phyloP scores from a whole-genome alignment of 2,888 invertebrate species.

The Lobophora halterata region DNA sequence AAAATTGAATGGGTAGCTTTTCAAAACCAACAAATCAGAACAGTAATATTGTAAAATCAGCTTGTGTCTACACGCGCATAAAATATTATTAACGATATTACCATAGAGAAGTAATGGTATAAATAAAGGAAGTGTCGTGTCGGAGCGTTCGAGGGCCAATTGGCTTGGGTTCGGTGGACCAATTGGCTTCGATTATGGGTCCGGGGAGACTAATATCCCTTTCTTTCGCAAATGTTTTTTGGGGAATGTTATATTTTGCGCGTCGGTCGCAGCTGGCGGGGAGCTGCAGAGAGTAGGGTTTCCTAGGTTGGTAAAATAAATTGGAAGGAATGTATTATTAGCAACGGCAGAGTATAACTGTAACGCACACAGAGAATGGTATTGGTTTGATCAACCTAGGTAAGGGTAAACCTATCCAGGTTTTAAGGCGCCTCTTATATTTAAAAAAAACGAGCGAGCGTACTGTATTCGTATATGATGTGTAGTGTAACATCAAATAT shows the following conservation, averaged over 20 bases:
- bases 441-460: too few relatives aligned
- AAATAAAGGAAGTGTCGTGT: conserved; percentile 71
- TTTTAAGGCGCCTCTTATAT: too few relatives aligned
- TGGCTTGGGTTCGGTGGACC: conserved; percentile 76
- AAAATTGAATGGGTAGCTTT: too few relatives aligned
- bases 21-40: conserved; percentile 36
- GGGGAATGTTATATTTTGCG: conserved; percentile 75
- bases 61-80: conserved; percentile 52
- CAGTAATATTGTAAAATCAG: conserved; percentile 49
- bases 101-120: conserved; percentile 62
- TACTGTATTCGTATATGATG: too few relatives aligned
- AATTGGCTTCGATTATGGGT: conserved; percentile 79
- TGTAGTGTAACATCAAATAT: too few relatives aligned
- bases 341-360: too few relatives aligned
- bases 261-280: conserved; percentile 76
- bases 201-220: conserved; percentile 79
- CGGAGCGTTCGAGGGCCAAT: conserved; percentile 68
- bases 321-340: too few relatives aligned
- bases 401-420: too few relatives aligned
- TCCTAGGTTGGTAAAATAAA: conserved; percentile 64
- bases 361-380: too few relatives aligned
- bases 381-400: too few relatives aligned
- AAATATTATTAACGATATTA: conserved; percentile 65
- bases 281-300: too few relatives aligned
- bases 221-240: conserved; percentile 75